A percentile compares a stretch with the other conserved stretches of the same genome.
These are phyloP conservation scores for Drosophila prosaltans DNA, from an alignment of 1,140 invertebrate genomes.

Conservation along the genomic window DNA sequence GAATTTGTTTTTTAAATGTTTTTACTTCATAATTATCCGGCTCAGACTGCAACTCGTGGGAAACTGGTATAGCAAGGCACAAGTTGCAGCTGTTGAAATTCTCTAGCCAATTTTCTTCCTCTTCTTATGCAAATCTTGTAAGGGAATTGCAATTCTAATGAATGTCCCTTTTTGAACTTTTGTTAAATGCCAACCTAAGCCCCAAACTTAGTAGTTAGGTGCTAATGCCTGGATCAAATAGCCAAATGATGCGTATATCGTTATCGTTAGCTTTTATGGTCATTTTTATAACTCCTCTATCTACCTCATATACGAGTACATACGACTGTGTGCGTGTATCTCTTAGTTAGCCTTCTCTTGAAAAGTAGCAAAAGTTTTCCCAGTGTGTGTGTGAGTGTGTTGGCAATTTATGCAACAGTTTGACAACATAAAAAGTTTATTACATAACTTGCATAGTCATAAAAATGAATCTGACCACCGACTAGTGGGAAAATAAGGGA, in stretches of 20 bases:
- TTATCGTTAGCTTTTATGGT: constrained; percentile 56
- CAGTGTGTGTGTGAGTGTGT: constrained; percentile 37
- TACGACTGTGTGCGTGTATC: constrained; percentile 27
- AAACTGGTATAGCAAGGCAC: constrained; percentile 37
- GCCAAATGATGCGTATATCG: constrained; percentile 32
- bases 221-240: constrained; percentile 60
- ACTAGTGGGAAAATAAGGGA: not conserved
- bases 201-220: constrained; percentile 52
- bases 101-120: constrained; percentile 15
- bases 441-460: constrained; percentile 66
- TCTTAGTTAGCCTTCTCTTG: constrained; percentile 47
- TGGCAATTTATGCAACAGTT: constrained; percentile 77
- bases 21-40: constrained; percentile 57
- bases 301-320: constrained; percentile 3
- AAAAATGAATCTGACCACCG: constrained; percentile 44
- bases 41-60: constrained; percentile 37
- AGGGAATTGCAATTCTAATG: constrained; percentile 61
- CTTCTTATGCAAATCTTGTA: constrained; percentile 57
- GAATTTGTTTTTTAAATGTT: constrained; percentile 59
- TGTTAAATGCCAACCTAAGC: constrained; percentile 12
- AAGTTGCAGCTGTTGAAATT: constrained; percentile 49
- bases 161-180: constrained; percentile 14
- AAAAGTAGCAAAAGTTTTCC: constrained; percentile 33
- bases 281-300: constrained; percentile 52
- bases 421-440: constrained; percentile 74